Evolutionary conservation across 2,113 vertebrate species (phyloP).

Genomic region (Platichthys stellatus): DNA sequence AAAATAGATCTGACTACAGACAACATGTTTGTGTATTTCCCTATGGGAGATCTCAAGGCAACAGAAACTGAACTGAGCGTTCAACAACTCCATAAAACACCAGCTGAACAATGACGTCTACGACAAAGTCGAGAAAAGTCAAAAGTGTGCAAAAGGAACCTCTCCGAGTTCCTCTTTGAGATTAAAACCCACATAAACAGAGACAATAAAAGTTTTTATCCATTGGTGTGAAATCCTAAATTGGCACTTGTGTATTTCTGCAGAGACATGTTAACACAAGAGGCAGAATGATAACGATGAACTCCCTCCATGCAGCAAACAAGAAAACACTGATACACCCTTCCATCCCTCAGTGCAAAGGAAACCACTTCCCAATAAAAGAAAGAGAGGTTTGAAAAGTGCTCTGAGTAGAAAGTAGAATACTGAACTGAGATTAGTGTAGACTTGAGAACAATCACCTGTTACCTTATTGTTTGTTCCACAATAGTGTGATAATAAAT

Average conservation of each 20-base stretch:
- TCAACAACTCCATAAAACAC: background rate
- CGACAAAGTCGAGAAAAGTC: background rate
- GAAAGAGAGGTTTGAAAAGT: constrained; percentile 21
- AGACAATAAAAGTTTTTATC: background rate
- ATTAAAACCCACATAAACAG: background rate
- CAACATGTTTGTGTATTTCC: background rate
- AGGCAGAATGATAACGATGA: background rate
- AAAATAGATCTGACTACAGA: constrained; percentile 3
- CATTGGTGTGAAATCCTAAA: constrained; percentile 38
- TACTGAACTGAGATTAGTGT: background rate
- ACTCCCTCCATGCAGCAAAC: constrained; percentile 6
- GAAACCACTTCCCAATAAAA: background rate
- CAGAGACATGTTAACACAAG: background rate
- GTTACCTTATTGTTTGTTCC: no score
- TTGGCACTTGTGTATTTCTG: constrained; percentile 68
- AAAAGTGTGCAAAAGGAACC: constrained; percentile 18
- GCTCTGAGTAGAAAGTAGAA: constrained; percentile 15
- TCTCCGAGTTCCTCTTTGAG: background rate
- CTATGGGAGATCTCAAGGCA: constrained; percentile 66
- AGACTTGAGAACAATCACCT: no score
- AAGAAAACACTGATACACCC: background rate
- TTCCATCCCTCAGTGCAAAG: background rate
- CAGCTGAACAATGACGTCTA: background rate
- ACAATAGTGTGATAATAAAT: no score
- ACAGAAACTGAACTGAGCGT: constrained; percentile 4